Percentiles rank a stretch among this genome's conserved stretches.
These are phyloP conservation scores for Otolemur garnettii DNA, from an alignment of 2,113 vertebrate genomes.

Conservation along the genomic window DNA sequence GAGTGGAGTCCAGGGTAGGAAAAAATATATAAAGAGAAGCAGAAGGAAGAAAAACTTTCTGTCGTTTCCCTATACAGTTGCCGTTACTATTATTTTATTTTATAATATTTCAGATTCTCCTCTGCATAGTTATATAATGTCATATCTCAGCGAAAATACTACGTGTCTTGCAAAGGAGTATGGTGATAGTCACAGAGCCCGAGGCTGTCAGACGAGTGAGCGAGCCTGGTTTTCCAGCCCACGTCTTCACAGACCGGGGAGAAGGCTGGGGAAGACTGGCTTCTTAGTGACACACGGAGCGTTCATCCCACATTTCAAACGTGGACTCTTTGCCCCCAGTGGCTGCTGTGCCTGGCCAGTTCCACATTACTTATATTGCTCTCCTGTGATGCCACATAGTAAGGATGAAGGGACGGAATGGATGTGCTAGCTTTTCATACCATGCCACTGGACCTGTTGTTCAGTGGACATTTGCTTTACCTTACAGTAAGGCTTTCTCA, in stretches of 20 bases:
- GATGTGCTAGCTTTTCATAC: accelerated
- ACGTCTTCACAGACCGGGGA: neutral
- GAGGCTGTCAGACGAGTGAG: neutral
- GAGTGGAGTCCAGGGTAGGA: neutral
- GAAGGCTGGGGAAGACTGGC: neutral
- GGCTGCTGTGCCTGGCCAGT: neutral
- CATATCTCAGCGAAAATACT: neutral
- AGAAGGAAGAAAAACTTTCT: neutral
- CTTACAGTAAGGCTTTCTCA: neutral
- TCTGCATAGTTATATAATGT: neutral
- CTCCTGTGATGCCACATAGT: accelerated
- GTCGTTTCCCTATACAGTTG: neutral
- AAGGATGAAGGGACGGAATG: accelerated
- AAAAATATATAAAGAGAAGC: neutral
- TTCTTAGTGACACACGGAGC: neutral
- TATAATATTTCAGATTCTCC: neutral
- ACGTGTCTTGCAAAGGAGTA: neutral
- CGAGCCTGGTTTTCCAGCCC: neutral
- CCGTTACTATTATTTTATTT: neutral
- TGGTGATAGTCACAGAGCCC: neutral
- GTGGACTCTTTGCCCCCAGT: too few relatives aligned
- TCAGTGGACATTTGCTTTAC: neutral
- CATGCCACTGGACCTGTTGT: accelerated
- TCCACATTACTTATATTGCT: neutral
- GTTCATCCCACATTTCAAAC: neutral